Percentiles rank a stretch among this genome's conserved stretches.
These are phyloP conservation scores for Allolobophora icterica DNA, from an alignment of 2,888 invertebrate genomes.

Conservation along the genomic window DNA sequence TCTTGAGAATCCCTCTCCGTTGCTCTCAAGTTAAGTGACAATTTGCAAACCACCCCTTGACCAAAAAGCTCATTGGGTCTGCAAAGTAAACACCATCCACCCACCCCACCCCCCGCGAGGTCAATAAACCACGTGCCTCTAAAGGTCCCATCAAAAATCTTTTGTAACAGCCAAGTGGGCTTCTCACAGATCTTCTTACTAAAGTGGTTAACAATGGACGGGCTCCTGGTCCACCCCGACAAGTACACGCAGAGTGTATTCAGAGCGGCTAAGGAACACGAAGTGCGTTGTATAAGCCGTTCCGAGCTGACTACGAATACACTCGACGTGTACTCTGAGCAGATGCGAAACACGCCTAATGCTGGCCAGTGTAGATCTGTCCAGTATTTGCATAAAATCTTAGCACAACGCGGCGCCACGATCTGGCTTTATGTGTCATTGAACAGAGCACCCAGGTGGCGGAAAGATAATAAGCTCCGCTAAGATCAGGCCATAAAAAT, in stretches of 20 bases:
- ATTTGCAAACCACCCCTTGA: not conserved
- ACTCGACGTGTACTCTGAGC: not conserved
- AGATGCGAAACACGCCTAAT: not conserved
- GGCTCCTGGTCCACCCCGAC: not conserved
- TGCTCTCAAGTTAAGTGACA: not conserved
- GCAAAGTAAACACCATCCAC: no score
- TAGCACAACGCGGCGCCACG: not conserved
- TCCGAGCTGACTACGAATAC: not conserved
- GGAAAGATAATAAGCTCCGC: not conserved
- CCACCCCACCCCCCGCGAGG: no score
- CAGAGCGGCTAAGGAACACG: not conserved
- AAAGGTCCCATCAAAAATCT: no score
- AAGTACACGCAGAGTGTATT: not conserved
- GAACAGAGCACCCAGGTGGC: not conserved
- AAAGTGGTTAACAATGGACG: not conserved
- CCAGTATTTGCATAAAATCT: constrained; percentile 15
- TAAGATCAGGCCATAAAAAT: not conserved
- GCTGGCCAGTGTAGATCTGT: not conserved
- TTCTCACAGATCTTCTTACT: no score
- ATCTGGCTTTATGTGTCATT: not conserved
- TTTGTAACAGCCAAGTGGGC: no score
- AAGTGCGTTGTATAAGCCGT: no score
- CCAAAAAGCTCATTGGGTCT: no score
- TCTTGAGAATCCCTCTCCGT: not conserved
- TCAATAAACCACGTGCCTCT: no score